Base-by-base conservation (phyloP, 2,888 invertebrate species). In the Entomobrya multifasciata region DNA sequence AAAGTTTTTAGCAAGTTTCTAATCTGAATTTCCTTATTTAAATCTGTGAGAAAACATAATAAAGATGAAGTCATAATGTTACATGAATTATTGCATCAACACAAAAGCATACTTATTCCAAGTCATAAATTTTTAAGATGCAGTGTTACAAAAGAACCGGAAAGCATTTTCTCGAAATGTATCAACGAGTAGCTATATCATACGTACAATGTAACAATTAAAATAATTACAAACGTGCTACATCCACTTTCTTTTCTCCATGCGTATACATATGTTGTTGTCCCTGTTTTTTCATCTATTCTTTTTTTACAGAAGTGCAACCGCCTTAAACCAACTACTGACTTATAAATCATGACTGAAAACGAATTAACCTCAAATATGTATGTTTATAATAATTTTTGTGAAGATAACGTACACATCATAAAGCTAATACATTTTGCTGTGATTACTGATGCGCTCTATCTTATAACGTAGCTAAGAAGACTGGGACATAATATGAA, bases 221-320 rank as follows among this genome's bases (percentile, higher is more conserved):
- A 67, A 11, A 17, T 11, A n/a, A 17, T n/a, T 30, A 15, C n/a
- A 5, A 20, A 15, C 27, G 49, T 55, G 30, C 49, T 49, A 76
- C 67, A 78, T 55, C 67, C 60, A 84, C 84, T 84, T 84, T 84
- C 84, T 70, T 78, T 84, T 84, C 84, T 84, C 84, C 84, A 55
- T 77, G 67, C 67, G 44, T 49, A 44, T 65, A 55, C n/a, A n/a
- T n/a, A n/a, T n/a, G n/a, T n/a, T n/a, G n/a, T 70, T 57, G n/a
- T 52, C 62, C 79, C 65, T 67, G 20, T 74, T 55, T 57, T 11
- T n/a, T n/a, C n/a, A n/a, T n/a, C n/a, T n/a, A n/a, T n/a, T n/a
- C n/a, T n/a, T n/a, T n/a, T 17, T 52, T 52, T 17, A 52, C 52
- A 52, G 17, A 52, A 1, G 47, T 2, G 5, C 52, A 52, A 52